Evolutionary conservation across 2,888 invertebrate genomes (phyloP).

Genomic region (Agonopterix arenella): DNA sequence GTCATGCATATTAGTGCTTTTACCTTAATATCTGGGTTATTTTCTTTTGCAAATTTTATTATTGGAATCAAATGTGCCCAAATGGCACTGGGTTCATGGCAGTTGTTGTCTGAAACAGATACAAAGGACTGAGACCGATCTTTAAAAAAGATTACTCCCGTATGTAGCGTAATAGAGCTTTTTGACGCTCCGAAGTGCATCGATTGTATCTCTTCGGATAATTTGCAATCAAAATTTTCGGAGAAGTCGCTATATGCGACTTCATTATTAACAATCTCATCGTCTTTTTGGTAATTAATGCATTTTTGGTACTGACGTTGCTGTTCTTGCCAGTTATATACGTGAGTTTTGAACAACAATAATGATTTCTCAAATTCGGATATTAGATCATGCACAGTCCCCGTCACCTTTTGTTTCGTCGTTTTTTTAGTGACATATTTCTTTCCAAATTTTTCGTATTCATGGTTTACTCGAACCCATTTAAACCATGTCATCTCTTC

Average conservation of each 20-base stretch:
- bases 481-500: constrained; percentile 10
- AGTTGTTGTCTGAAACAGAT: not conserved
- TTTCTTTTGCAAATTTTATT: constrained; percentile 3
- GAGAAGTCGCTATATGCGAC: constrained; percentile 9
- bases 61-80: constrained; percentile 18
- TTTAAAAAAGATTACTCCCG: constrained; percentile 6
- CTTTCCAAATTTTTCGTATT: constrained; percentile 8
- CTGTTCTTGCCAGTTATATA: not conserved
- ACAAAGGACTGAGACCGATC: constrained; percentile 4
- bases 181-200: constrained; percentile 6
- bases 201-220: constrained; percentile 6
- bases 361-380: constrained; percentile 8
- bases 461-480: constrained; percentile 9
- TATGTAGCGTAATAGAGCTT: not conserved
- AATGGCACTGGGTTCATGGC: not conserved
- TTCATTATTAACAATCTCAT: constrained; percentile 1
- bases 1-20: no score
- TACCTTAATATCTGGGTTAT: no score
- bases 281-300: not conserved
- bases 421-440: constrained; percentile 8
- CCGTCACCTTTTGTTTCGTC: constrained; percentile 7
- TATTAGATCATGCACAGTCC: constrained; percentile 4
- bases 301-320: not conserved
- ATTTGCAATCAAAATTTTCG: constrained; percentile 6
- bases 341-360: not conserved